Conservation (phyloP, 2,797 vertebrate species). For the Gobionotothen gibberifrons region DNA sequence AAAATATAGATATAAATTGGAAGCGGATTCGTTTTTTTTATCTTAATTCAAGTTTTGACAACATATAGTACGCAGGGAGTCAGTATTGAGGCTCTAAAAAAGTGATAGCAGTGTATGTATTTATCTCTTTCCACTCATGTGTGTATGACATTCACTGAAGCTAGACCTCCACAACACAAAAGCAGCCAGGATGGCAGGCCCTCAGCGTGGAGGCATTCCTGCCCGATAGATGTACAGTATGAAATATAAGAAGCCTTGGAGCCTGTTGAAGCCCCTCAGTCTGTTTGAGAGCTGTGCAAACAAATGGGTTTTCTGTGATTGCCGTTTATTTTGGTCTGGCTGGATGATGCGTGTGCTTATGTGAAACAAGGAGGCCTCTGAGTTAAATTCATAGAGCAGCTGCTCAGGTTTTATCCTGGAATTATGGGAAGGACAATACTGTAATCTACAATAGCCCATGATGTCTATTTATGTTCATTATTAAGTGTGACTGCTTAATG, state of each 20-base stretch:
- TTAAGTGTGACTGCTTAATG: background rate
- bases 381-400: conserved; percentile 20
- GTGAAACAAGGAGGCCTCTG: conserved; percentile 12
- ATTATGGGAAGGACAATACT: background rate
- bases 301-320: conserved; percentile 54
- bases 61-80: conserved; percentile 83
- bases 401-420: conserved; percentile 10
- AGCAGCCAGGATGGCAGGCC: conserved; percentile 5
- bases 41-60: conserved; percentile 97
- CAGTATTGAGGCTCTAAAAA: background rate
- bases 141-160: conserved; percentile 53
- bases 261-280: conserved; percentile 19
- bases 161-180: conserved; percentile 17
- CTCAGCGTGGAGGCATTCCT: conserved; percentile 24
- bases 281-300: conserved; percentile 49
- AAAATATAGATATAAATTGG: conserved; percentile 99
- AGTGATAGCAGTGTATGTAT: background rate
- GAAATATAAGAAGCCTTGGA: conserved; percentile 44
- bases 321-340: conserved; percentile 52
- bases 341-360: conserved; percentile 24
- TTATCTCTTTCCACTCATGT: conserved; percentile 22
- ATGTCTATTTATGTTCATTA: background rate
- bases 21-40: conserved; percentile 98
- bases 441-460: background rate
- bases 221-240: conserved; percentile 24